A percentile compares a stretch with the other conserved stretches of the same genome.
Evolutionary conservation across 2,888 invertebrate genomes (phyloP).

Genomic region (Eupithecia dodoneata): DNA sequence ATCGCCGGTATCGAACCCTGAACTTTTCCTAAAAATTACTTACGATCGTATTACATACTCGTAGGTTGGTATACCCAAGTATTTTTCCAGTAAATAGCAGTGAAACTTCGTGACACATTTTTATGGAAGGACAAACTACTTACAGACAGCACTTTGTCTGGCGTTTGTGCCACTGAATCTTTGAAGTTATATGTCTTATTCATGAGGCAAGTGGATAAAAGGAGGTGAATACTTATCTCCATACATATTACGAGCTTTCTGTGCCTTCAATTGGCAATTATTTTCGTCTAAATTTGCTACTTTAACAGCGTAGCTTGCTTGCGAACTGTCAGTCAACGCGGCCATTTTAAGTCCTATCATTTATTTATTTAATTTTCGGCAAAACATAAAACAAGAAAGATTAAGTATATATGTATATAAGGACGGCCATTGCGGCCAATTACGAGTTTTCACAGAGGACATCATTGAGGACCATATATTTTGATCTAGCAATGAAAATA

Average conservation of each 20-base stretch:
- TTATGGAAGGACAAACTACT: constrained; percentile 50
- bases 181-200: constrained; percentile 45
- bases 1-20: constrained; percentile 67
- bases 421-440: too few relatives aligned
- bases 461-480: not conserved
- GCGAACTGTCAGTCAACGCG: not conserved
- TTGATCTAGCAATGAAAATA: not conserved
- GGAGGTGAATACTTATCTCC: constrained; percentile 25
- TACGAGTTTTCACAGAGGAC: too few relatives aligned
- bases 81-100: constrained; percentile 59
- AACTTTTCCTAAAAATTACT: constrained; percentile 61
- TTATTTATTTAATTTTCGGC: too few relatives aligned
- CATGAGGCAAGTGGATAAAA: constrained; percentile 41
- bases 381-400: too few relatives aligned
- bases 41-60: constrained; percentile 44
- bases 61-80: constrained; percentile 47
- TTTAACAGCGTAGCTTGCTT: constrained; percentile 1
- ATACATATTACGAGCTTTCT: constrained; percentile 19
- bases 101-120: constrained; percentile 56
- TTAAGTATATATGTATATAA: too few relatives aligned
- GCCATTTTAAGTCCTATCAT: not conserved
- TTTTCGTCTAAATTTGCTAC: constrained; percentile 7
- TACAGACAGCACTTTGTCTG: constrained; percentile 49
- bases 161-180: constrained; percentile 43
- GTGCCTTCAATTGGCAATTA: constrained; percentile 23